Evolutionary conservation across 1,140 invertebrate genomes (phyloP).

Genomic region (Amyelois transitella): DNA sequence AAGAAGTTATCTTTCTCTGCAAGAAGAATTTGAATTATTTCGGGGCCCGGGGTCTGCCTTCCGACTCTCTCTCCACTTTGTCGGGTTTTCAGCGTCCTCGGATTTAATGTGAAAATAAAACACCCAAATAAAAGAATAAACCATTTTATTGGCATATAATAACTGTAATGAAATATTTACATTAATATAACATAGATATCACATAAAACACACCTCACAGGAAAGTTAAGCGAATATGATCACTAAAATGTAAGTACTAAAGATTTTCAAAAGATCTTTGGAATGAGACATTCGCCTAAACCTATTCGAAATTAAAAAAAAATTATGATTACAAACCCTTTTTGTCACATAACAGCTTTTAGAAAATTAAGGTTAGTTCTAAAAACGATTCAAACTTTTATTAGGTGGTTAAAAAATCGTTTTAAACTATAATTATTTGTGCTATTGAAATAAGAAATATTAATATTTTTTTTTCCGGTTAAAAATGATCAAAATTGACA

Average conservation of each 20-base stretch:
- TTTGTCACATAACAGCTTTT: not conserved
- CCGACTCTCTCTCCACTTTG: too few relatives aligned
- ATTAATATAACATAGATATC: conserved; percentile 59
- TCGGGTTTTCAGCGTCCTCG: too few relatives aligned
- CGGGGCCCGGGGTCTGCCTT: too few relatives aligned
- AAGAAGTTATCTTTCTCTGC: too few relatives aligned
- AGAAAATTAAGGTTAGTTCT: not conserved
- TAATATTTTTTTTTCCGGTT: too few relatives aligned
- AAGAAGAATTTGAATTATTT: too few relatives aligned
- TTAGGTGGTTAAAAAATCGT: not conserved
- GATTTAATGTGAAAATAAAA: conserved; percentile 2
- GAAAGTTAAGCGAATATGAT: conserved; percentile 46
- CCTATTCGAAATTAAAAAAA: conserved; percentile 1
- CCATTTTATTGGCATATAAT: conserved; percentile 62
- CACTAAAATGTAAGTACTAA: conserved; percentile 31
- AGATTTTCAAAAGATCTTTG: conserved; percentile 45
- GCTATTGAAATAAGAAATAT: too few relatives aligned
- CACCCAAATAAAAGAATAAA: conserved; percentile 58
- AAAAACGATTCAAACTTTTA: not conserved
- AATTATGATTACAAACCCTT: not conserved
- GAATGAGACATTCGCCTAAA: conserved; percentile 34
- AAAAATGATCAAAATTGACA: not conserved
- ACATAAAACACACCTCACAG: conserved; percentile 59
- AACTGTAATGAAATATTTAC: conserved; percentile 62
- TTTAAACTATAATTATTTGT: too few relatives aligned